Evolutionary conservation across 2,797 vertebrate genomes (phyloP).

Genomic region (Tauraco hartlaubi): DNA sequence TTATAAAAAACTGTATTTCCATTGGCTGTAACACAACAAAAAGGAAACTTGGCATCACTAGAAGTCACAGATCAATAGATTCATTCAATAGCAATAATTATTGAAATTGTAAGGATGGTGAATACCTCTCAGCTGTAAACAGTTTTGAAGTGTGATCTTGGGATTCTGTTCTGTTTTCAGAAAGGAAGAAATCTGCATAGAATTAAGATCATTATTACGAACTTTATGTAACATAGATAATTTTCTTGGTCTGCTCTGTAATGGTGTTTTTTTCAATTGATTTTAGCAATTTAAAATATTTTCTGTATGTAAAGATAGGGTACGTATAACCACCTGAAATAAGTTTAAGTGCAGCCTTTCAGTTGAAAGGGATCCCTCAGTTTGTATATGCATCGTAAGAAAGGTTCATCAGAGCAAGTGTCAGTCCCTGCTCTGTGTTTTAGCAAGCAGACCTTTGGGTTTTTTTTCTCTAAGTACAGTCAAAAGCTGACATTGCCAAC

Average conservation of each 20-base stretch:
- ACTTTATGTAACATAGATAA: not conserved
- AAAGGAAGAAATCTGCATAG: not conserved
- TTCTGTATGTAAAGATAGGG: not conserved
- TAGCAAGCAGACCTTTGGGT: not conserved
- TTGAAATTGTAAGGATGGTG: constrained; percentile 62
- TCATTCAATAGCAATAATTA: constrained; percentile 74
- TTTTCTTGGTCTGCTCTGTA: not conserved
- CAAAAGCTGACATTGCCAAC: not conserved
- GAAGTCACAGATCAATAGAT: constrained; percentile 66
- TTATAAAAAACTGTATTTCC: constrained; percentile 23
- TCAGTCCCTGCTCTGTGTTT: not conserved
- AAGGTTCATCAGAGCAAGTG: not conserved
- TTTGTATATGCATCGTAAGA: not conserved
- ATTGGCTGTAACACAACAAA: constrained; percentile 33
- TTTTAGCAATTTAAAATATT: not conserved
- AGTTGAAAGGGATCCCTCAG: not conserved
- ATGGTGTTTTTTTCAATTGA: not conserved
- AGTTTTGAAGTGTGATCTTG: not conserved
- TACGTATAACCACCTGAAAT: not conserved
- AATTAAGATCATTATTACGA: not conserved
- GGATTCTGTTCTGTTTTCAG: not conserved
- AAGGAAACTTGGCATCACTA: not conserved
- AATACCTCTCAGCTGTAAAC: constrained; percentile 62
- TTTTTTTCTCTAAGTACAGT: not conserved
- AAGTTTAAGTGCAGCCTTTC: no score